These are phyloP conservation scores for Syncerus caffer DNA, from an alignment of 2,797 vertebrate species.

Conservation along the genomic window DNA sequence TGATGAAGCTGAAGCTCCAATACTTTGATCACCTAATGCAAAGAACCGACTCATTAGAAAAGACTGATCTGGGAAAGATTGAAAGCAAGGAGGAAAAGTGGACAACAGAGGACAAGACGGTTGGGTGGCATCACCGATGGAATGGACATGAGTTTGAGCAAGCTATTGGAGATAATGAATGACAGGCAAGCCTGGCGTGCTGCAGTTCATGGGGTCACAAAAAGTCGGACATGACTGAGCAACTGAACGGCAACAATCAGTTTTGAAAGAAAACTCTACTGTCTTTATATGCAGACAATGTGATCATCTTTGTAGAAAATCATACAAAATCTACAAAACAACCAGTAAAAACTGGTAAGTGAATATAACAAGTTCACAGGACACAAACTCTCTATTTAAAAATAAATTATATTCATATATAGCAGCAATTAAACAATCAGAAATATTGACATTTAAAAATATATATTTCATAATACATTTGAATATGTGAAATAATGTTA, in stretches of 20 bases:
- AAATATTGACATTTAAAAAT: neutral
- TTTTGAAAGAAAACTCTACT: constrained; percentile 20
- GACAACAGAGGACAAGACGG: neutral
- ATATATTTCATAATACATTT: neutral
- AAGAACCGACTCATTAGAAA: neutral
- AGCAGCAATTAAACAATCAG: neutral
- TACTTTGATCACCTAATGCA: neutral
- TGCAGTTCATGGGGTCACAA: neutral
- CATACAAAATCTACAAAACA: neutral
- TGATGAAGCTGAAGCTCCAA: neutral
- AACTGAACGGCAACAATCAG: neutral
- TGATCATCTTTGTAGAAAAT: constrained; percentile 41
- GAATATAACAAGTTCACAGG: neutral
- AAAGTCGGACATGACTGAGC: neutral
- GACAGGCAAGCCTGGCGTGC: neutral
- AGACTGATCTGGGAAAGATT: neutral
- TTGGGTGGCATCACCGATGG: neutral
- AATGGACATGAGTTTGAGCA: neutral
- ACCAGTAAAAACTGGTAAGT: constrained; percentile 7
- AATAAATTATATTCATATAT: constrained; percentile 26
- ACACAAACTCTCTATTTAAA: neutral
- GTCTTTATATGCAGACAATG: constrained; percentile 16
- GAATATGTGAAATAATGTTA: constrained; percentile 26
- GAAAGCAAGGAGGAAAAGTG: neutral
- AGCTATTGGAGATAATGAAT: neutral